Percentiles rank a stretch among this genome's conserved stretches.
These are phyloP conservation scores for Pterocles orientalis DNA, from an alignment of 2,113 vertebrate genomes.

Conservation along the genomic window DNA sequence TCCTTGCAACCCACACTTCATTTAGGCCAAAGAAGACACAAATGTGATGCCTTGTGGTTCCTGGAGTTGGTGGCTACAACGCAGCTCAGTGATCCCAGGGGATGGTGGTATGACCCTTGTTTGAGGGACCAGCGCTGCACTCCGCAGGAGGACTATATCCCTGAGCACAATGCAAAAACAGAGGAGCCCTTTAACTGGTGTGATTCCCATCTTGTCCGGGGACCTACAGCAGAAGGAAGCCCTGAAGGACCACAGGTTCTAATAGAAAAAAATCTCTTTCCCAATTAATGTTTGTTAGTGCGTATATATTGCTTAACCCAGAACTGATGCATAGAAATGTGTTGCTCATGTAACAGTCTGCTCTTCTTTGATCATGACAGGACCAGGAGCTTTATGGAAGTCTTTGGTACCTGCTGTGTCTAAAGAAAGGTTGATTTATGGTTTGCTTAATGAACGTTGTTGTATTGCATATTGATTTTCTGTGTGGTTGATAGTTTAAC, in stretches of 20 bases:
- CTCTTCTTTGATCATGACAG: not conserved
- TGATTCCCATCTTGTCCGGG: not conserved
- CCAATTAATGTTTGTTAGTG: not conserved
- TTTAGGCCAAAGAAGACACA: not conserved
- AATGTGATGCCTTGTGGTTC: rapidly evolving
- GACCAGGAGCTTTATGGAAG: not conserved
- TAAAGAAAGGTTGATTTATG: constrained; percentile 20
- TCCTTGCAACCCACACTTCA: rapidly evolving
- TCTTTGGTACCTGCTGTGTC: not conserved
- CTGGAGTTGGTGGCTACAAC: not conserved
- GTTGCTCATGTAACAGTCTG: not conserved
- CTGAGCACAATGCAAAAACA: not conserved
- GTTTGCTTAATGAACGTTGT: not conserved
- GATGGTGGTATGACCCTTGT: not conserved
- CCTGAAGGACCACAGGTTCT: not conserved
- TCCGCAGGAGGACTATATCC: not conserved
- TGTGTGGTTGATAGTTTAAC: constrained; percentile 24
- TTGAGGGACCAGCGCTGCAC: not conserved
- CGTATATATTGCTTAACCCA: not conserved
- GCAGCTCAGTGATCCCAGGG: not conserved
- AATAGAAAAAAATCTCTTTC: not conserved
- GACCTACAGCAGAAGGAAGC: not conserved
- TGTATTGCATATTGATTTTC: constrained; percentile 51
- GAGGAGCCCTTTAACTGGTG: not conserved
- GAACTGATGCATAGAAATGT: not conserved